Evolutionary conservation across 2,113 vertebrate genomes (phyloP).

Genomic region (Hiodon tergisus): DNA sequence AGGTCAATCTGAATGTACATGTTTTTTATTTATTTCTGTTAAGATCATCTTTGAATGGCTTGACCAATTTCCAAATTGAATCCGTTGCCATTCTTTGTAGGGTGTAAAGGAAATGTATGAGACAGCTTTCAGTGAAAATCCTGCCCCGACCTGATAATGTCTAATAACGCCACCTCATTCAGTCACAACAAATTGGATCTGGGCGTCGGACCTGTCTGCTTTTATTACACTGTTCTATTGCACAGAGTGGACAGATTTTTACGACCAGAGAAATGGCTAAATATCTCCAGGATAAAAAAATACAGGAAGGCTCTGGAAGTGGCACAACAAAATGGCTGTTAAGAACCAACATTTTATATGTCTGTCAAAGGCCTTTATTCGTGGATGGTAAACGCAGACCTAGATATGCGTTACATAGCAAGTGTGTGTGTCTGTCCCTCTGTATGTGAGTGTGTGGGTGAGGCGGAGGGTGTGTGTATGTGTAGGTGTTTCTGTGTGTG

Average conservation of each 20-base stretch:
- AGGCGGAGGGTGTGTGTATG: too few species aligned
- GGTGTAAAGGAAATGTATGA: not conserved
- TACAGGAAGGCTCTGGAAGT: not conserved
- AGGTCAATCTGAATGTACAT: not conserved
- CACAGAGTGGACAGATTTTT: slow-evolving; percentile 21
- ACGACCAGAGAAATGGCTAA: slow-evolving; percentile 1
- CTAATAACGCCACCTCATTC: slow-evolving; percentile 29
- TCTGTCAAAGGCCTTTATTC: too few species aligned
- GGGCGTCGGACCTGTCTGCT: slow-evolving; percentile 26
- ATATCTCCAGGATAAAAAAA: not conserved
- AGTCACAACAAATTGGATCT: slow-evolving; percentile 42
- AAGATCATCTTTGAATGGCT: not conserved
- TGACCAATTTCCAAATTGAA: not conserved
- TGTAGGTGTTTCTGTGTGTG: too few species aligned
- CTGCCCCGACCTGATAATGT: slow-evolving; percentile 3
- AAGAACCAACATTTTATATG: not conserved
- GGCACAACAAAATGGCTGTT: not conserved
- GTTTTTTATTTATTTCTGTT: not conserved
- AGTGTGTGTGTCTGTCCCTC: too few species aligned
- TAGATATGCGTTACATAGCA: too few species aligned
- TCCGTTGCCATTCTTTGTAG: not conserved
- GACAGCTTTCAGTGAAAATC: slow-evolving; percentile 10
- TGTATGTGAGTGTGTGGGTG: too few species aligned
- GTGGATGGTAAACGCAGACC: too few species aligned
- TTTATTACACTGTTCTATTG: slow-evolving; percentile 29